Base-by-base conservation (phyloP, 2,797 vertebrate species). In the Lindbergichthys nudifrons region DNA sequence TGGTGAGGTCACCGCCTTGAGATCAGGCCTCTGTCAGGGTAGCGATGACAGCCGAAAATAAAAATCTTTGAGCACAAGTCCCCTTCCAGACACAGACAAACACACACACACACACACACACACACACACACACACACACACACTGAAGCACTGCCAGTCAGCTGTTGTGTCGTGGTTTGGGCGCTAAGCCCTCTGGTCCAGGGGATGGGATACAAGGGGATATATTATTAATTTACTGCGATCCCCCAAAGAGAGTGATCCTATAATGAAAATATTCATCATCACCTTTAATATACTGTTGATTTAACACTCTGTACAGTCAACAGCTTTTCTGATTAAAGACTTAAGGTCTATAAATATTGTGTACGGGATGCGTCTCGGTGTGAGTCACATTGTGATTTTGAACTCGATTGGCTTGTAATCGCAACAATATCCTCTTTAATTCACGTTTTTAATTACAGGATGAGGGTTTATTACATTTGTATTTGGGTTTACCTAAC, bases 221-320 rank as follows among this genome's bases (percentile, higher is more conserved):
- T 92, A 78, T 70, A 88, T 83, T 68, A 65, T 78, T 85, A 87
- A 92, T 92, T 90, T 83, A 76, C 70, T 64, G 56, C 81, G 76
- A 70, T 70, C 70, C 73, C 86, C 82, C 75, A 23, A 76, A 73
- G 85, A 78, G 82, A 85, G 81, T 8, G 26, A 83, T 73, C 75
- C 80, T 75, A 84, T 84, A 83, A 86, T 89, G 71, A 88, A 86
- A 87, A 86, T 80, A 75, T 85, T 82, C 54, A 75, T 88, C 81
- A 60, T 86, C 94, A 93, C 93, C 93, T 92, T 95, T 94, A 93
- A 95, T 92, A 93, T 95, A 93, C 93, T 92, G 95, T 95, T 94
- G 94, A 94, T 88, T 80, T 75, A 82, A 79, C 60, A 59, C 74
- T 79, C 69, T 81, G 66, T 51, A 66, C 62, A 80, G 72, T 88